Conservation (phyloP, 64 coral and sea anemone genomes). For the Exaiptasia diaphana region DNA sequence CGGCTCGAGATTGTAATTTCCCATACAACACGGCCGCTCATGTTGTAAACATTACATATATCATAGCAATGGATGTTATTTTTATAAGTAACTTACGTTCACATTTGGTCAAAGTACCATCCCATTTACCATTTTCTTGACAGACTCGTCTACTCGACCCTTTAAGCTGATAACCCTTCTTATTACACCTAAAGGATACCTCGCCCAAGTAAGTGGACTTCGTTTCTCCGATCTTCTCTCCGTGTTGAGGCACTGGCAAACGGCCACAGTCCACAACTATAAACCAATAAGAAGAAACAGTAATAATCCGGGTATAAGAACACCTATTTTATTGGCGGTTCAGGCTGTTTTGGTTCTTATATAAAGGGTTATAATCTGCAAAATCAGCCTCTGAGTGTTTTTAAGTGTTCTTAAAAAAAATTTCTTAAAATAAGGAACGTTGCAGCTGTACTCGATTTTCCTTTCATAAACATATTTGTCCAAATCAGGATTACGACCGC, state of each 20-base stretch:
- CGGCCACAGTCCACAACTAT: constrained; percentile 25
- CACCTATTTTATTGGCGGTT: too few relatives aligned
- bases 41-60: too few relatives aligned
- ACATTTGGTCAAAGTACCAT: constrained; percentile 19
- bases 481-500: neutral
- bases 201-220: neutral
- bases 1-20: too few relatives aligned
- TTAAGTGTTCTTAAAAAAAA: neutral
- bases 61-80: too few relatives aligned
- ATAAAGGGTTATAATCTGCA: too few relatives aligned
- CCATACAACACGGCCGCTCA: too few relatives aligned
- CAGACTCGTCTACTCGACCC: constrained; percentile 24
- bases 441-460: constrained; percentile 2
- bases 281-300: too few relatives aligned
- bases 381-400: too few relatives aligned
- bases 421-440: neutral
- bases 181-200: constrained; percentile 8
- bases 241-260: neutral
- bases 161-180: constrained; percentile 37
- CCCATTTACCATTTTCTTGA: constrained; percentile 22
- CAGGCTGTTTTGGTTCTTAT: too few relatives aligned
- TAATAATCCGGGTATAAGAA: too few relatives aligned
- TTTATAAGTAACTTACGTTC: constrained; percentile 58
- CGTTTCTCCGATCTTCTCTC: neutral
- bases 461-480: constrained; percentile 2